These are phyloP conservation scores for Pelosia muscerda DNA, from an alignment of 2,888 invertebrate species.

Conservation along the genomic window DNA sequence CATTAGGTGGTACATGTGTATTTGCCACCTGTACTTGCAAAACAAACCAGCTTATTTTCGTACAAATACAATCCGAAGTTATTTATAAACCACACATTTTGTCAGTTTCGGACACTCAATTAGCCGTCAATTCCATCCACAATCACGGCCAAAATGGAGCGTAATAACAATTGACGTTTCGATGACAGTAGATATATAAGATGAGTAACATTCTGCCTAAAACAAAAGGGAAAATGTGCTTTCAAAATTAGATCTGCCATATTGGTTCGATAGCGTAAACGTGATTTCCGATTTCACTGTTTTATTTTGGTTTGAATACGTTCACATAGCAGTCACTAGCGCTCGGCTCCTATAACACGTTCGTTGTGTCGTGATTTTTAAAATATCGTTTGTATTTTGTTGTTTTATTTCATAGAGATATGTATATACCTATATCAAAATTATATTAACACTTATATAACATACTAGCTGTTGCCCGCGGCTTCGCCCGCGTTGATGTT, in stretches of 20 bases:
- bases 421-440: too few relatives aligned
- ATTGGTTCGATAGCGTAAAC: neutral
- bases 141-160: neutral
- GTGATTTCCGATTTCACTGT: neutral
- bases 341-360: neutral
- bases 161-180: neutral
- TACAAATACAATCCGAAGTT: too few relatives aligned
- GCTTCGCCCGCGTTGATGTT: too few relatives aligned
- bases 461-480: too few relatives aligned
- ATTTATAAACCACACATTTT: neutral
- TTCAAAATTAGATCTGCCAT: neutral
- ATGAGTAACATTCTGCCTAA: neutral
- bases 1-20: too few relatives aligned
- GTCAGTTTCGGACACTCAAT: neutral
- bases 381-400: neutral
- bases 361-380: neutral
- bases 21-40: too few relatives aligned
- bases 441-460: too few relatives aligned
- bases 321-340: neutral
- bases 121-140: slow-evolving; percentile 1
- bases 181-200: neutral
- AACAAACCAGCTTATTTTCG: too few relatives aligned
- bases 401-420: neutral
- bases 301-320: neutral
- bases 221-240: neutral